Evolutionary conservation across 2,113 vertebrate genomes (phyloP), one percentile per base, ranked within the genome.

Genomic region (Anser brachyrhynchus): DNA sequence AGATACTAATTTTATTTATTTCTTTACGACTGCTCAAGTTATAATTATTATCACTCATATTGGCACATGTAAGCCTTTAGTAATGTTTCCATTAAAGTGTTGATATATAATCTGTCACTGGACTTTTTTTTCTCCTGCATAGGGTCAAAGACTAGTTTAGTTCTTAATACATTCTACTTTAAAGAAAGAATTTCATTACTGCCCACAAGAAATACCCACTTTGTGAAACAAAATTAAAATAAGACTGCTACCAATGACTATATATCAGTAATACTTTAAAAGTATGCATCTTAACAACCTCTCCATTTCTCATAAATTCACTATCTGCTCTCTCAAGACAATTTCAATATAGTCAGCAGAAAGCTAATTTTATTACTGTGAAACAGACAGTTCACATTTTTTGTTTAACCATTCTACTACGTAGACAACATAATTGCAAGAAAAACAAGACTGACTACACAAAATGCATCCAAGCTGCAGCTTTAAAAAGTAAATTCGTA

Each of bases 371-470:
- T 76, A 12, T 54, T 79, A 17, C 54, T 43, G 35, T 76, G 75
- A 83, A 75, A 29, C 66, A 61, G 66, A 19, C 18, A 10, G 21
- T 69, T 79, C 55, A 72, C 19, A 13, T 73, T 88, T 87, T 79
- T 73, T 61, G 76, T 75, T 83, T 44, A 88, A 28, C 66, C 44
- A 31, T 70, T 49, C 67, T 16, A 10, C 46, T 46, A 54, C 43
- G 82, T 37, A 91, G 86, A 59, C 57, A 86, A 67, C n/a, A 8
- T 57, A 95, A 94, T 13, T 82, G 65, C 57, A 90, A 79, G 85
- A 79, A 84, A 93, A 82, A 28, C 67, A 93, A 52, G n/a, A 73
- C 44, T 80, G 71, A 70, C 51, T 71, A 61, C 35, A 71, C 35
- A 58, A 84, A 80, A 92, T 37, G 22, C 37, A 62, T 83, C 83